These are phyloP conservation scores for Oryzaephilus surinamensis DNA, from an alignment of 1,140 invertebrate species.

Conservation along the genomic window DNA sequence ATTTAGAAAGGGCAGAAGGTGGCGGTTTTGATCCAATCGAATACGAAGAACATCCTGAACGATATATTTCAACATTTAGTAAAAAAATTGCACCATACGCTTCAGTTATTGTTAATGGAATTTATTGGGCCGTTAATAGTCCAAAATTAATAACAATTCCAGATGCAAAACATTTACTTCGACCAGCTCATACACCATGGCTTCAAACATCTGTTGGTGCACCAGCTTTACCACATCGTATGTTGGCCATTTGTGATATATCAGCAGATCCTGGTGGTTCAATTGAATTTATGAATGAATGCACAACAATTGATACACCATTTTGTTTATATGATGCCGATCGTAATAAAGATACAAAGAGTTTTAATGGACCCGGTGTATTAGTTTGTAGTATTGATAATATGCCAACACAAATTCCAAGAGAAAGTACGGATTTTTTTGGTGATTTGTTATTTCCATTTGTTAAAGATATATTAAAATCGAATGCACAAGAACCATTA, in stretches of 20 bases:
- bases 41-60: constrained; percentile 85
- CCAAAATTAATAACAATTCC: constrained; percentile 95
- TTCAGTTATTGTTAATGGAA: constrained; percentile 94
- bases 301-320: constrained; percentile 97
- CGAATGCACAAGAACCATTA: constrained; percentile 75
- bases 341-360: constrained; percentile 92
- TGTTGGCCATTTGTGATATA: constrained; percentile 93
- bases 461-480: constrained; percentile 80
- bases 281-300: constrained; percentile 99
- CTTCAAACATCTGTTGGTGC: constrained; percentile 75
- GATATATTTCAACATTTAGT: constrained; percentile 93
- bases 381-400: constrained; percentile 99
- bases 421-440: constrained; percentile 96
- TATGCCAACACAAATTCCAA: constrained; percentile 97
- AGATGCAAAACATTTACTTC: constrained; percentile 89
- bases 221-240: constrained; percentile 79
- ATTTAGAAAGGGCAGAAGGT: constrained; percentile 84
- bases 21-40: constrained; percentile 85
- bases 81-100: constrained; percentile 97
- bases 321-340: constrained; percentile 99
- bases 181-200: constrained; percentile 85
- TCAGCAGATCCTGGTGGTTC: constrained; percentile 92
- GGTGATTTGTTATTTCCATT: constrained; percentile 87
- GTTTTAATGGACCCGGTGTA: constrained; percentile 92
- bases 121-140: constrained; percentile 96